Evolutionary conservation across 2,797 vertebrate genomes (phyloP).

Genomic region (Fistularia commersonii): DNA sequence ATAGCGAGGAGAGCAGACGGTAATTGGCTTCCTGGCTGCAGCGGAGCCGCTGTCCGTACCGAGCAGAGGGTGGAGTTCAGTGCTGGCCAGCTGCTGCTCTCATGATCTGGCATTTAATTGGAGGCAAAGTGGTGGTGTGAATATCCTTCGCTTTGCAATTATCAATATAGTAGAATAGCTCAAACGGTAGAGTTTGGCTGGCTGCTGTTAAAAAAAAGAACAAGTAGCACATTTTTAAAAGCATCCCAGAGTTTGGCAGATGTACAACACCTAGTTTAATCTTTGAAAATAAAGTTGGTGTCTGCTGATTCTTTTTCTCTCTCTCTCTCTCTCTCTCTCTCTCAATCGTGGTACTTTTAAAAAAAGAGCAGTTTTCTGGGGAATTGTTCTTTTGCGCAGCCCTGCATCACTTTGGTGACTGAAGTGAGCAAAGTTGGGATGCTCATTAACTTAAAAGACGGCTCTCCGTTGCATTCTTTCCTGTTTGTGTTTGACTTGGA

Average conservation of each 20-base stretch:
- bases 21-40: slow-evolving; percentile 64
- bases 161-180: slow-evolving; percentile 50
- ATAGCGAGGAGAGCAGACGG: slow-evolving; percentile 43
- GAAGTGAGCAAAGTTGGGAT: slow-evolving; percentile 35
- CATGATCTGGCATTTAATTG: slow-evolving; percentile 70
- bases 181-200: slow-evolving; percentile 41
- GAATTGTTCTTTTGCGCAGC: slow-evolving; percentile 29
- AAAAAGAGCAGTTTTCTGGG: slow-evolving; percentile 31
- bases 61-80: slow-evolving; percentile 58
- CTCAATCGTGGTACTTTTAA: slow-evolving; percentile 45
- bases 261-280: slow-evolving; percentile 42
- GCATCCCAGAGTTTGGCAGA: slow-evolving; percentile 48
- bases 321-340: slow-evolving; percentile 4
- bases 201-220: slow-evolving; percentile 56
- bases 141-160: slow-evolving; percentile 59
- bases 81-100: slow-evolving; percentile 61
- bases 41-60: slow-evolving; percentile 63
- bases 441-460: slow-evolving; percentile 43
- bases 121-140: slow-evolving; percentile 60
- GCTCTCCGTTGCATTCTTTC: slow-evolving; percentile 20
- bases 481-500: slow-evolving; percentile 22
- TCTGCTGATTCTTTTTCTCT: slow-evolving; percentile 10
- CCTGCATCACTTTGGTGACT: slow-evolving; percentile 24
- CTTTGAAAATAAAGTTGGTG: slow-evolving; percentile 42
- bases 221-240: slow-evolving; percentile 50